phyloP scores from a whole-genome alignment of 2,113 vertebrate species.

The Mohoua ochrocephala region DNA sequence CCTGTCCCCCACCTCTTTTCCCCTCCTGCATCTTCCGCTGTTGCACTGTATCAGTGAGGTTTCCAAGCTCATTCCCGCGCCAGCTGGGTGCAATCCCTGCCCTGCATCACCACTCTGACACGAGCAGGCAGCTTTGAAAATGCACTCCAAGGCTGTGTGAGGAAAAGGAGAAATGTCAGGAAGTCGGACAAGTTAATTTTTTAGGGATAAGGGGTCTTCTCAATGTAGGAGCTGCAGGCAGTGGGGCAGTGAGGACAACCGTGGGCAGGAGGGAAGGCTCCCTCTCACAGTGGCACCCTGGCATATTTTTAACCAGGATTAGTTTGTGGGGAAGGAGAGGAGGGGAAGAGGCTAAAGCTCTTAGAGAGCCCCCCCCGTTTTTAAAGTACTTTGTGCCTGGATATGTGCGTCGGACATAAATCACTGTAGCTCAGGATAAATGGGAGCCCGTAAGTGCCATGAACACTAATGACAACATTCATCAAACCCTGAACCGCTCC shows the following conservation, averaged over 20 bases:
- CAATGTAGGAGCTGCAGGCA: neutral
- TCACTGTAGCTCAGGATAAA: constrained; percentile 68
- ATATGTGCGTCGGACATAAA: constrained; percentile 48
- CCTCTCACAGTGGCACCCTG: neutral
- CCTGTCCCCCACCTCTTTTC: neutral
- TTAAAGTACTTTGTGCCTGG: constrained; percentile 41
- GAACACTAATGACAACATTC: constrained; percentile 70
- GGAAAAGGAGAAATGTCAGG: neutral
- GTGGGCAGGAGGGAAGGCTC: neutral
- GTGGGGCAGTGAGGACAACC: rapidly evolving
- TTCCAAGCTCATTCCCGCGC: neutral
- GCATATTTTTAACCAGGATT: neutral
- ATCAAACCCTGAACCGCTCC: constrained; percentile 64
- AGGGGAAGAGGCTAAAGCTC: neutral
- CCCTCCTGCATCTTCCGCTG: neutral
- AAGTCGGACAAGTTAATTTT: neutral
- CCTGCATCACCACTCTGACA: neutral
- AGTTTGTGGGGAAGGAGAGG: neutral
- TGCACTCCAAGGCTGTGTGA: neutral
- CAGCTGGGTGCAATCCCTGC: neutral
- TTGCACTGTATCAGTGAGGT: neutral
- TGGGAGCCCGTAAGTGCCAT: constrained; percentile 62
- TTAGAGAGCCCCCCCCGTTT: neutral
- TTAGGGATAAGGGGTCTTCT: neutral
- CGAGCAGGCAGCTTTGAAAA: neutral